phyloP scores from a whole-genome alignment of 1,140 invertebrate species.

The Trichonephila clavata region DNA sequence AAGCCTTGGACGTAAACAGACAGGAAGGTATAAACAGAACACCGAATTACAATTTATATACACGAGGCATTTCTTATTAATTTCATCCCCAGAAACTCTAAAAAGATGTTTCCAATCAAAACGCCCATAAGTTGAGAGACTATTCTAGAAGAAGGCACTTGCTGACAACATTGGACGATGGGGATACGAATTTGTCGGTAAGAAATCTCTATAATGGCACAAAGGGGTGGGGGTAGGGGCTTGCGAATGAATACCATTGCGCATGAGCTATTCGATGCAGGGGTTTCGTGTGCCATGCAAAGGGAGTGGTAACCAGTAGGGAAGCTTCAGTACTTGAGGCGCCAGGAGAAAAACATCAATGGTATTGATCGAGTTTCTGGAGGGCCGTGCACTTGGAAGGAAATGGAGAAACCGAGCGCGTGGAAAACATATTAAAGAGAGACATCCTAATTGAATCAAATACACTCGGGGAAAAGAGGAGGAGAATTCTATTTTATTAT shows the following conservation, averaged over 20 bases:
- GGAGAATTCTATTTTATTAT: neutral
- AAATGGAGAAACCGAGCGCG: conserved; percentile 15
- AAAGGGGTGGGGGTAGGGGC: conserved; percentile 7
- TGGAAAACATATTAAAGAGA: conserved; percentile 10
- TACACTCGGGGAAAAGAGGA: neutral
- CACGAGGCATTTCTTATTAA: neutral
- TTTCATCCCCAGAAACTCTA: neutral
- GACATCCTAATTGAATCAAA: neutral
- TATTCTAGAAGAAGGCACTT: conserved; percentile 72
- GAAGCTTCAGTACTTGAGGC: conserved; percentile 60
- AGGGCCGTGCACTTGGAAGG: neutral
- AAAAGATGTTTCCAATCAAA: neutral
- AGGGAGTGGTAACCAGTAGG: conserved; percentile 9
- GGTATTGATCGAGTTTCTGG: conserved; percentile 58
- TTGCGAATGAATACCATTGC: conserved; percentile 38
- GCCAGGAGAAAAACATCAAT: conserved; percentile 60
- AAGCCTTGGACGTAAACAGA: conserved; percentile 8
- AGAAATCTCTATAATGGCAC: conserved; percentile 11
- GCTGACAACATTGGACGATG: conserved; percentile 56
- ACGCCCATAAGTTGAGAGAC: neutral
- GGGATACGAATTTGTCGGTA: conserved; percentile 23
- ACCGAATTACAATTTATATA: neutral
- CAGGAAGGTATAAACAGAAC: conserved; percentile 1
- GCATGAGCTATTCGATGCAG: conserved; percentile 48
- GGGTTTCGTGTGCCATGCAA: conserved; percentile 21